Conservation (phyloP, 35 echinoderm and acorn worm genomes). For the Anneissia japonica region DNA sequence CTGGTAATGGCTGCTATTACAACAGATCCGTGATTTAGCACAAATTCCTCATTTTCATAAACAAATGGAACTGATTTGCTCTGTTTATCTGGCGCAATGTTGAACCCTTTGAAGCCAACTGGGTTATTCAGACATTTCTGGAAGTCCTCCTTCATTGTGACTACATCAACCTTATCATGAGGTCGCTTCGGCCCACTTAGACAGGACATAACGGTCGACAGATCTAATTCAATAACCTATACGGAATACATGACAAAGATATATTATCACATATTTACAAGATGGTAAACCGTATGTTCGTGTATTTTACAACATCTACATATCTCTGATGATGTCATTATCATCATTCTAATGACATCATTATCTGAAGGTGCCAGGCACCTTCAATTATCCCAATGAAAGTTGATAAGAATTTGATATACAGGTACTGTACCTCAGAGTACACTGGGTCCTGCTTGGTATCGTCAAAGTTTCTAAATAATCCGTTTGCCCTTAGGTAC, state of each 20-base stretch:
- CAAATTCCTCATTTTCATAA: slow-evolving; percentile 63
- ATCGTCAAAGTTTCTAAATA: slow-evolving; percentile 90
- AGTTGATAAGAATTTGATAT: neutral
- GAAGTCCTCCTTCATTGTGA: slow-evolving; percentile 88
- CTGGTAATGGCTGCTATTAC: slow-evolving; percentile 99
- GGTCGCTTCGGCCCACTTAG: slow-evolving; percentile 96
- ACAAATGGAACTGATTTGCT: slow-evolving; percentile 60
- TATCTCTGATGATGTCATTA: no score
- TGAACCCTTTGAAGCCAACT: slow-evolving; percentile 86
- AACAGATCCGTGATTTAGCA: slow-evolving; percentile 75
- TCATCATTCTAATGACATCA: no score
- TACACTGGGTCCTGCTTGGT: slow-evolving; percentile 76
- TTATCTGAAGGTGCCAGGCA: no score
- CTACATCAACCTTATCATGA: slow-evolving; percentile 87
- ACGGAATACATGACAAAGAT: neutral
- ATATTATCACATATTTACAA: no score
- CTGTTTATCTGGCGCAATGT: slow-evolving; percentile 75
- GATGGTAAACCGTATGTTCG: no score
- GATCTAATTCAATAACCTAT: slow-evolving; percentile 79
- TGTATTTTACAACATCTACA: no score
- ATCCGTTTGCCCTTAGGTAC: slow-evolving; percentile 73
- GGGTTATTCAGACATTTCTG: slow-evolving; percentile 81
- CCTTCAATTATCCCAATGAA: no score
- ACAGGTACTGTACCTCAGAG: slow-evolving; percentile 59
- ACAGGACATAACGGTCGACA: slow-evolving; percentile 69